These are phyloP conservation scores for Sminthurinus signatus DNA, from an alignment of 1,140 invertebrate species.

Conservation along the genomic window DNA sequence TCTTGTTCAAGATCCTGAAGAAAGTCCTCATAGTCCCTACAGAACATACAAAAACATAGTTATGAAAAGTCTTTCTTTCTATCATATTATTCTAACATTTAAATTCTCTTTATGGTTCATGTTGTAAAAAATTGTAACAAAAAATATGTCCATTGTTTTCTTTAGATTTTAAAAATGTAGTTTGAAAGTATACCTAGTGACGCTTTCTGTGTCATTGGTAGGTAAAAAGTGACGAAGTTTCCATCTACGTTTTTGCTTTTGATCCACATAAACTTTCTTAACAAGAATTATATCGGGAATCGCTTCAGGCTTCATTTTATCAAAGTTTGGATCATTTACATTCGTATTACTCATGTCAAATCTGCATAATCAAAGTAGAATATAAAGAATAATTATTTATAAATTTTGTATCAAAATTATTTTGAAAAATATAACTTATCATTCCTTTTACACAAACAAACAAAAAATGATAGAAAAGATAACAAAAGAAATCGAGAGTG, in stretches of 20 bases:
- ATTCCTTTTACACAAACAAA: too few relatives aligned
- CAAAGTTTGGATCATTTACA: slow-evolving; percentile 81
- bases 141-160: too few relatives aligned
- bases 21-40: slow-evolving; percentile 90
- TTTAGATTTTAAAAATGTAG: too few relatives aligned
- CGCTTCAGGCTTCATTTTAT: slow-evolving; percentile 63
- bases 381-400: neutral
- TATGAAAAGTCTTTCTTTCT: too few relatives aligned
- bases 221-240: slow-evolving; percentile 79
- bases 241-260: slow-evolving; percentile 76
- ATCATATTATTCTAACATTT: too few relatives aligned
- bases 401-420: neutral
- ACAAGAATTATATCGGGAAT: slow-evolving; percentile 88
- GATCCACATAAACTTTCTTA: slow-evolving; percentile 83
- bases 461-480: too few relatives aligned
- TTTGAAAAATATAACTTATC: neutral
- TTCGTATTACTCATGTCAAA: slow-evolving; percentile 85
- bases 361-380: slow-evolving; percentile 48
- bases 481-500: too few relatives aligned
- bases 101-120: too few relatives aligned
- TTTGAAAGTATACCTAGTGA: slow-evolving; percentile 58
- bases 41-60: slow-evolving; percentile 27
- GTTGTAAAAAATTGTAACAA: too few relatives aligned
- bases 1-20: slow-evolving; percentile 97
- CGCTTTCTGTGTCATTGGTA: slow-evolving; percentile 62